Evolutionary conservation across 2,113 vertebrate genomes (phyloP).

Genomic region (Ginglymostoma cirratum): DNA sequence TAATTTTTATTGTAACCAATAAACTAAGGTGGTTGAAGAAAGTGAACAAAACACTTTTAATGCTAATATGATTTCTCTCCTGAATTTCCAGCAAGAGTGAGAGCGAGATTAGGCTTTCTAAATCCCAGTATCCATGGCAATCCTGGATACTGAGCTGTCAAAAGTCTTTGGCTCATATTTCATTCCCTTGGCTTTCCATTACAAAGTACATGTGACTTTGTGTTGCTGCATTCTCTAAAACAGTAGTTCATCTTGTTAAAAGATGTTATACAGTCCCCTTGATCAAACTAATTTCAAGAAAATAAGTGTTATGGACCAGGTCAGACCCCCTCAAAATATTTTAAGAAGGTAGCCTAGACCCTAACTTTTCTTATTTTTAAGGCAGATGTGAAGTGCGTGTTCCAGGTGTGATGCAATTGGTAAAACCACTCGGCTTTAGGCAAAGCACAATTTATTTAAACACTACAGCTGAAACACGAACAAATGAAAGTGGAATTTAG

Average conservation of each 20-base stretch:
- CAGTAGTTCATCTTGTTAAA: not conserved
- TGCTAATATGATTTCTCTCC: not conserved
- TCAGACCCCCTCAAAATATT: too few species aligned
- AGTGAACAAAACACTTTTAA: not conserved
- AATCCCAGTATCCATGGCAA: too few species aligned
- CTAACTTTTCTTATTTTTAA: too few species aligned
- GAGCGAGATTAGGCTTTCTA: not conserved
- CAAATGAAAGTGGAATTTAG: too few species aligned
- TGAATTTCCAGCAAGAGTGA: not conserved
- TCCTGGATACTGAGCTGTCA: not conserved
- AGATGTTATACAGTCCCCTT: not conserved
- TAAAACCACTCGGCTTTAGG: too few species aligned
- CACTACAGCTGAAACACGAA: too few species aligned
- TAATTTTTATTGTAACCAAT: not conserved
- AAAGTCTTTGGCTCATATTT: not conserved
- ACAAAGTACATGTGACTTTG: not conserved
- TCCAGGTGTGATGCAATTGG: too few species aligned
- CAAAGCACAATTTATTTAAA: too few species aligned
- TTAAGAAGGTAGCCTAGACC: too few species aligned
- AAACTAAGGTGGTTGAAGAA: not conserved
- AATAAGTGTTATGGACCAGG: too few species aligned
- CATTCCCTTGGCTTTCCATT: not conserved
- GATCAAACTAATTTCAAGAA: not conserved
- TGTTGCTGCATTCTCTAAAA: not conserved
- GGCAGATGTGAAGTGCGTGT: too few species aligned